These are phyloP conservation scores for Trachemys scripta DNA, from an alignment of 2,113 vertebrate species.

Conservation along the genomic window DNA sequence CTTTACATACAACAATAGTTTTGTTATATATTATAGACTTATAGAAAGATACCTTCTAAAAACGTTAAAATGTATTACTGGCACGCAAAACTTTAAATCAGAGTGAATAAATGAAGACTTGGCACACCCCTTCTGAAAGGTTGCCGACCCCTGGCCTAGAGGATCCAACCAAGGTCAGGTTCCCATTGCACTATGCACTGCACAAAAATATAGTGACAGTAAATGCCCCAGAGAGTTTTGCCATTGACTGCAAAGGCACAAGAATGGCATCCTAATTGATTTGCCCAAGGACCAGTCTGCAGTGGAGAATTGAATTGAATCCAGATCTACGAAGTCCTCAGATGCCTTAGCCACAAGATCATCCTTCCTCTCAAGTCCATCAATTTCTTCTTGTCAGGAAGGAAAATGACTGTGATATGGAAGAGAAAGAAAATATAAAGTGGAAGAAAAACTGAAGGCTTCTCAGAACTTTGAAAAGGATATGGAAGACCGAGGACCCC, in stretches of 20 bases:
- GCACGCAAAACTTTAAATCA: too few relatives aligned
- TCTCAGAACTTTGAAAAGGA: neutral
- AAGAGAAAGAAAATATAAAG: neutral
- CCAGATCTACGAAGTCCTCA: neutral
- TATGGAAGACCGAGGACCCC: neutral
- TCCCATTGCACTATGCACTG: neutral
- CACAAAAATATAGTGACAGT: neutral
- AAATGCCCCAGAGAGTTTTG: neutral
- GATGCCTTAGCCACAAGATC: neutral
- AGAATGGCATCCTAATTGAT: neutral
- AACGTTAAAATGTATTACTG: too few relatives aligned
- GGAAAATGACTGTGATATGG: neutral
- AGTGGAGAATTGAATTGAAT: neutral
- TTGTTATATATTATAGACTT: too few relatives aligned
- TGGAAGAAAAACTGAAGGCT: neutral
- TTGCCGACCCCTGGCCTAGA: too few relatives aligned
- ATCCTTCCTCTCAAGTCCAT: neutral
- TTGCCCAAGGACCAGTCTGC: neutral
- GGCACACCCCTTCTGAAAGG: too few relatives aligned
- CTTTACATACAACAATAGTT: too few relatives aligned
- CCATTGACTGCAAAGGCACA: neutral
- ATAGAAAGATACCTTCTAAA: too few relatives aligned
- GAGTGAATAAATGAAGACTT: too few relatives aligned
- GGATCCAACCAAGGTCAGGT: neutral
- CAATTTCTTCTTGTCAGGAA: neutral